phyloP scores from a whole-genome alignment of 2,888 invertebrate genomes.

The Choreutis nemorana region DNA sequence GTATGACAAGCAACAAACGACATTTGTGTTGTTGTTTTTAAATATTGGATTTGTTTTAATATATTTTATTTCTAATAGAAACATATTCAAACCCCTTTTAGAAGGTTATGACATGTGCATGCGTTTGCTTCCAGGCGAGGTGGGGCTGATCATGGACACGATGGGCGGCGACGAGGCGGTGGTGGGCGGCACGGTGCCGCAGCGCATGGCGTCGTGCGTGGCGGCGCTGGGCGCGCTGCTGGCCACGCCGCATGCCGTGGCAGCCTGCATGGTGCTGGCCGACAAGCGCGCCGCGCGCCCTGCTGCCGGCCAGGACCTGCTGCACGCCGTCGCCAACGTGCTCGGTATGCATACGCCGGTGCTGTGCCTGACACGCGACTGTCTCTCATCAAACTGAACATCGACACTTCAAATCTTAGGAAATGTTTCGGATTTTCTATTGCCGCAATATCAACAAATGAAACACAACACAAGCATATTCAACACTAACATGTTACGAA shows the following conservation, averaged over 20 bases:
- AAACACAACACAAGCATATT: too few species aligned
- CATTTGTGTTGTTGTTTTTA: too few species aligned
- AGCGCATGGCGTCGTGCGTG: conserved; percentile 94
- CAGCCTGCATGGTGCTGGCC: conserved; percentile 86
- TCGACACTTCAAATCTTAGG: too few species aligned
- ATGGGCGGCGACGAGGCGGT: conserved; percentile 91
- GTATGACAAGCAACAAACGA: background rate
- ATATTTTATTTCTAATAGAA: too few species aligned
- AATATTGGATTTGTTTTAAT: too few species aligned
- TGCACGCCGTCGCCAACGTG: conserved; percentile 87
- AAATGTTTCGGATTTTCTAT: too few species aligned
- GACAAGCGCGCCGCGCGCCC: conserved; percentile 76
- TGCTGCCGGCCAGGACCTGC: conserved; percentile 64
- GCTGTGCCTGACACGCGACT: too few species aligned
- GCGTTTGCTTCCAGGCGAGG: conserved; percentile 70
- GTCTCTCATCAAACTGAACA: too few species aligned
- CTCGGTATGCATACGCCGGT: conserved; percentile 71
- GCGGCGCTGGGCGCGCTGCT: conserved; percentile 88
- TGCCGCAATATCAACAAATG: too few species aligned
- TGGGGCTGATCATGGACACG: conserved; percentile 89
- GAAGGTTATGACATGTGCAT: background rate
- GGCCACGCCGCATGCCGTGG: conserved; percentile 85
- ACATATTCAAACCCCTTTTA: background rate
- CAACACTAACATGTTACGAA: too few species aligned
- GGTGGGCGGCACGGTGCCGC: conserved; percentile 95